Evolutionary conservation across 2,113 vertebrate species (phyloP), one percentile per base, ranked within the genome.

Genomic region (Trematocara zebra): DNA sequence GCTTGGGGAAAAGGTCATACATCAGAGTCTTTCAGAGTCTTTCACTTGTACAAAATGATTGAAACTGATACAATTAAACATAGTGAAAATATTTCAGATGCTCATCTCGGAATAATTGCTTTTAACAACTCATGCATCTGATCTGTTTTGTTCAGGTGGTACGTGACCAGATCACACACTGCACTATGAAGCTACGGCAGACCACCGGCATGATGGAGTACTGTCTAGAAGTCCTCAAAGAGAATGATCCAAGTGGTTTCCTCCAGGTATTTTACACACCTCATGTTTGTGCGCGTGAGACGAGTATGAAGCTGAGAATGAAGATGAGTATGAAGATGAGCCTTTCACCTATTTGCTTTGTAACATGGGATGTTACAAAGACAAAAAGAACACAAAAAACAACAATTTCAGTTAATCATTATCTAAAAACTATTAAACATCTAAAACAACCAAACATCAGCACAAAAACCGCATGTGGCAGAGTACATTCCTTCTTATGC

Each of bases 101-200:
- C 37, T 42, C 20, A 28, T 74, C 23, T 74, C 6, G 3, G 23
- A 76, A 31, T 49, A 28, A 49, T 4, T 33, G 15, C 28, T 59
- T 52, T 15, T 31, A 57, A 49, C 4, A 35, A 3, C 6, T 40
- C 1, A 76, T 17, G 3, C 11, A 8, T 78, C 59, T 78, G 28
- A 18, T 82, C 7, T 64, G 40, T 84, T 4, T 64, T 51, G 12
- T 8, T 11, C 92, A 99, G 99, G 97, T 99, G 96, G 99, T 98
- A 28, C 98, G 98, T 86, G 99, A 99, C 94, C 99, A 99, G 96
- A 99, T 99, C 96, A 99, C 97, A 69, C 99, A 99, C 95, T 99
- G 99, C 92, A 99, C 98, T 1, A 92, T 99, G 96, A 99, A 98
- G 96, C 97, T 99, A 4, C 97, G 98, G n/a, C 99, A 99, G 96